Conservation (phyloP, 2,797 vertebrate genomes). For the Merluccius polli region DNA sequence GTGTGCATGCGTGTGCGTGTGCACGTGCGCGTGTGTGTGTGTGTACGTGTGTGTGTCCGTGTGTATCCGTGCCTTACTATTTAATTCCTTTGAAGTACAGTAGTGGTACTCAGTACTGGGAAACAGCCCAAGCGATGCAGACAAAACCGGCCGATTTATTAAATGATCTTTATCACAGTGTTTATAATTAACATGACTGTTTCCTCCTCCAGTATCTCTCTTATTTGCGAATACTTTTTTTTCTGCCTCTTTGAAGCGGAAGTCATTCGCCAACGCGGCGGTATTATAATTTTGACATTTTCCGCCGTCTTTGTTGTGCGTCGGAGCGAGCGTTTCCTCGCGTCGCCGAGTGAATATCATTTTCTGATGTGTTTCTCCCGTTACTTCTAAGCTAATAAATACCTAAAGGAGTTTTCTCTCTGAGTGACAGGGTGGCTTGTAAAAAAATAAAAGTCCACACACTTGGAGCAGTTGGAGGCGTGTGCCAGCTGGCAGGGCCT, state of each 20-base stretch:
- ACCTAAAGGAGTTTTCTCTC: conserved; percentile 29
- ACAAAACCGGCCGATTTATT: conserved; percentile 50
- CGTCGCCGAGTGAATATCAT: conserved; percentile 24
- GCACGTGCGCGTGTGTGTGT: too few species aligned
- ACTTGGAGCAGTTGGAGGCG: too few species aligned
- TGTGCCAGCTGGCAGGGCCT: conserved; percentile 7
- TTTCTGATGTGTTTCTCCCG: conserved; percentile 23
- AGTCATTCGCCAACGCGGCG: conserved; percentile 23
- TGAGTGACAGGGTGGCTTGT: conserved; percentile 36
- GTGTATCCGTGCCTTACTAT: conserved; percentile 36
- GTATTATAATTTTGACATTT: conserved; percentile 66
- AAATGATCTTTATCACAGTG: conserved; percentile 42
- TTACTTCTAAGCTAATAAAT: conserved; percentile 40
- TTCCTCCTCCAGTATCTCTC: conserved; percentile 39
- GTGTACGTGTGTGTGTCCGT: too few species aligned
- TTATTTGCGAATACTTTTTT: conserved; percentile 35
- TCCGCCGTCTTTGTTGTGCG: conserved; percentile 32
- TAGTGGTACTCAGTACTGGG: conserved; percentile 24
- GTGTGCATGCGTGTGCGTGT: too few species aligned
- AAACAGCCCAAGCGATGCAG: conserved; percentile 33
- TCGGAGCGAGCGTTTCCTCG: conserved; percentile 24
- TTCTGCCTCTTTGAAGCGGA: conserved; percentile 41
- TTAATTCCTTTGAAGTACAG: conserved; percentile 46
- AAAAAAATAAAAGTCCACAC: too few species aligned
- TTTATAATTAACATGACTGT: conserved; percentile 50